Evolutionary conservation across 2,888 invertebrate genomes (phyloP).

Genomic region (Epinotia demarniana): DNA sequence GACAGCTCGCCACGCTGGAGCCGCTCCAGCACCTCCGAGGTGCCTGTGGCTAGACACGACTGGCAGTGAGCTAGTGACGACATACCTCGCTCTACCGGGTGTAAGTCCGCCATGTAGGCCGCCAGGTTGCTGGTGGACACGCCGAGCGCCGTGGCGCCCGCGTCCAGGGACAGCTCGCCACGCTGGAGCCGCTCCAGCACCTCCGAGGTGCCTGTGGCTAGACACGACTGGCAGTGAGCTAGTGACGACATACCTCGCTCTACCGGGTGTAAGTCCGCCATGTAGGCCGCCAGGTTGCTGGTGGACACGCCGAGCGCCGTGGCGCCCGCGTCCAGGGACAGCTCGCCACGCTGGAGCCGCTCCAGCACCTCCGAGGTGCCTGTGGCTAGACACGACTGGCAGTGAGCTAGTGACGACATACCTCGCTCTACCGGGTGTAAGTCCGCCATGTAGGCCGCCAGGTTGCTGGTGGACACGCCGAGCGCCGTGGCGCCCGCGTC

Average conservation of each 20-base stretch:
- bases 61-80: too few species aligned
- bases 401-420: constrained; percentile 55
- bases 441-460: constrained; percentile 86
- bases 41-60: too few species aligned
- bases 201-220: too few species aligned
- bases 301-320: constrained; percentile 90
- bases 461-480: constrained; percentile 90
- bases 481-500: constrained; percentile 90
- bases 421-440: constrained; percentile 60
- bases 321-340: constrained; percentile 53
- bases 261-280: constrained; percentile 61
- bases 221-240: too few species aligned
- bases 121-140: constrained; percentile 90
- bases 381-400: too few species aligned
- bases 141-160: constrained; percentile 86
- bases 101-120: constrained; percentile 82
- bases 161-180: too few species aligned
- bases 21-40: too few species aligned
- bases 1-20: constrained; percentile 84
- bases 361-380: too few species aligned
- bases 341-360: too few species aligned
- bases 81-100: constrained; percentile 59
- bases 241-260: constrained; percentile 56
- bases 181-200: too few species aligned
- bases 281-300: constrained; percentile 89